Percentiles rank a stretch among this genome's conserved stretches.
phyloP scores from a whole-genome alignment of 2,797 vertebrate genomes.

The Melopsittacus undulatus region DNA sequence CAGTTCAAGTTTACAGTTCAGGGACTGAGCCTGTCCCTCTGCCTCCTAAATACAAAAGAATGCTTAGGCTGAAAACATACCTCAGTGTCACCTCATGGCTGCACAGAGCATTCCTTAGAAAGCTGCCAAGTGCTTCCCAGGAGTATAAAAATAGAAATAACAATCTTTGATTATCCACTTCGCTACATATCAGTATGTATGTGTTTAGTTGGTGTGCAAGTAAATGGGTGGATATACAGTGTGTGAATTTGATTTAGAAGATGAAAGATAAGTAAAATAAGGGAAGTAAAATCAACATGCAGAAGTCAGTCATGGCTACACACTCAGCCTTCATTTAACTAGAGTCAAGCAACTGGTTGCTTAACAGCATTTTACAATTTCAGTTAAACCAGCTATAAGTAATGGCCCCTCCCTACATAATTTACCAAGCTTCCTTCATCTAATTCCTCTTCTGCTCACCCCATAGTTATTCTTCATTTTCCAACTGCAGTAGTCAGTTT shows the following conservation, averaged over 20 bases:
- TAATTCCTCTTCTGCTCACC: not conserved
- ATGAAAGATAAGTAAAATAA: not conserved
- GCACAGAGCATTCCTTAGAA: constrained; percentile 48
- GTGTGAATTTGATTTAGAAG: not conserved
- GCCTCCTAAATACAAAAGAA: not conserved
- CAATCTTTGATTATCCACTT: not conserved
- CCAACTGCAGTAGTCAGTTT: not conserved
- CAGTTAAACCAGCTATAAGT: not conserved
- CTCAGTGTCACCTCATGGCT: constrained; percentile 2
- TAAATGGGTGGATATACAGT: not conserved
- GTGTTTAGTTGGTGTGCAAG: not conserved
- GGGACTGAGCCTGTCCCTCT: not conserved
- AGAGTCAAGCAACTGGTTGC: not conserved
- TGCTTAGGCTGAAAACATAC: not conserved
- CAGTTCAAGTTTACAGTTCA: not conserved
- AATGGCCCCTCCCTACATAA: not conserved
- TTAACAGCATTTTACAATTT: not conserved
- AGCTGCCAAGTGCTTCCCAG: constrained; percentile 50
- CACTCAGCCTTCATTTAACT: not conserved
- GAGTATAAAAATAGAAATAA: constrained; percentile 47
- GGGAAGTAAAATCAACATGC: not conserved
- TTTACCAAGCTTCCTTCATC: not conserved
- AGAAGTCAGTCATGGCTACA: not conserved
- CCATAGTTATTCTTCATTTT: not conserved
- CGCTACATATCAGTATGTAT: not conserved